Conservation (phyloP, 2,113 vertebrate genomes). For the Perca flavescens region DNA sequence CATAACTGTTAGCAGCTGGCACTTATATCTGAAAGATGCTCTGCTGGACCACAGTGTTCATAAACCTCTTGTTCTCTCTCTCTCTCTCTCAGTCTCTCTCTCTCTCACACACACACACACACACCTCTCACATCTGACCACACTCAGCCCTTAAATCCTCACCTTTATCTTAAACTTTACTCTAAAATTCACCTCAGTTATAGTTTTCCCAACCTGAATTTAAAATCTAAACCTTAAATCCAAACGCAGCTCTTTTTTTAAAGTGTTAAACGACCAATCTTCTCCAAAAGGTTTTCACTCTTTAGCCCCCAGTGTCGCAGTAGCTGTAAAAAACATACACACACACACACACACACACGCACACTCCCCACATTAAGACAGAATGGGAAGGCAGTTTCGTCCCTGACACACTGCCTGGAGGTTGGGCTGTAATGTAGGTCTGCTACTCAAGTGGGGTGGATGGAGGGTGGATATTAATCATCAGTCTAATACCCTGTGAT, state of each 20-base stretch:
- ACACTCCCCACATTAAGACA: background rate
- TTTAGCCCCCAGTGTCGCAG: background rate
- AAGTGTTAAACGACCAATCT: background rate
- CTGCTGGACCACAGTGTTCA: conserved; percentile 18
- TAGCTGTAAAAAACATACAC: conserved; percentile 4
- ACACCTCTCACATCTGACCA: background rate
- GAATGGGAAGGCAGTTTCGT: conserved; percentile 26
- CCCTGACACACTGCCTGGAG: conserved; percentile 31
- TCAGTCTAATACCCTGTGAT: background rate
- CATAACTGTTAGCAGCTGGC: conserved; percentile 28
- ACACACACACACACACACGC: background rate
- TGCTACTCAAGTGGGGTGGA: background rate
- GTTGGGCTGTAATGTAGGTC: conserved; percentile 26
- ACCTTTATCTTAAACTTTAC: background rate
- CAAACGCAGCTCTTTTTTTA: background rate
- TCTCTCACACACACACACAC: background rate
- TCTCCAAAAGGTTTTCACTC: conserved; percentile 1
- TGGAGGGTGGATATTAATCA: conserved; percentile 34
- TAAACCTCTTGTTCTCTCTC: conserved; percentile 29
- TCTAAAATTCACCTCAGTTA: background rate
- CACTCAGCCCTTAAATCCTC: conserved; percentile 17
- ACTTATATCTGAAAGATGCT: conserved; percentile 12
- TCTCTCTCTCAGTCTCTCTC: too few relatives aligned
- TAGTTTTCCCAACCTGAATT: conserved; percentile 7
- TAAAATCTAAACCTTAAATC: conserved; percentile 3